These are phyloP conservation scores for Drosophila melanica DNA, from an alignment of 1,140 invertebrate species.

Conservation along the genomic window DNA sequence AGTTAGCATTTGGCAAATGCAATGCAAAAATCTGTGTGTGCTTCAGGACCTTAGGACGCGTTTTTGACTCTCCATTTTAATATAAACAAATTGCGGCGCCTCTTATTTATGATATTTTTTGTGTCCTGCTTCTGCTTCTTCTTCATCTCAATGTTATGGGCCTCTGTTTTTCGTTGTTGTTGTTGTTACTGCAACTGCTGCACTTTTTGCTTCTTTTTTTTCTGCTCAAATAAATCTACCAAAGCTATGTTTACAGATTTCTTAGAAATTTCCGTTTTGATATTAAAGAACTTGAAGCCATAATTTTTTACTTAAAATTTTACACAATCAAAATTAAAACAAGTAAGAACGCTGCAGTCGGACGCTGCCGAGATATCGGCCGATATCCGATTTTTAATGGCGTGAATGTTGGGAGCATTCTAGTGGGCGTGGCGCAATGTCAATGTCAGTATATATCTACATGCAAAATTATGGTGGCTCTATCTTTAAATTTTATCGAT, in stretches of 20 bases:
- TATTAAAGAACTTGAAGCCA: not conserved
- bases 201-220: constrained; percentile 7
- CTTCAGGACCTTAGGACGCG: constrained; percentile 53
- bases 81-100: constrained; percentile 77
- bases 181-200: constrained; percentile 12
- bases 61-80: constrained; percentile 76
- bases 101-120: constrained; percentile 74
- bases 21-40: constrained; percentile 59
- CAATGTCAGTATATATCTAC: no score
- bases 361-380: no score
- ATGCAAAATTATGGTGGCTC: no score
- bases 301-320: not conserved
- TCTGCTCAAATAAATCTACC: constrained; percentile 33
- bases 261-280: not conserved
- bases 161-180: not conserved
- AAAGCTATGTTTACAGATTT: constrained; percentile 4
- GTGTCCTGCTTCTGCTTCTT: constrained; percentile 6
- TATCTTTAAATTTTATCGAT: no score
- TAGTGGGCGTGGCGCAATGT: no score
- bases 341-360: no score
- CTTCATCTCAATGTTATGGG: not conserved
- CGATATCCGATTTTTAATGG: no score
- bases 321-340: no score
- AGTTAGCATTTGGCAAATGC: constrained; percentile 49
- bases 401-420: no score